These are phyloP conservation scores for Apodemia zela DNA, from an alignment of 2,888 invertebrate species.

Conservation along the genomic window DNA sequence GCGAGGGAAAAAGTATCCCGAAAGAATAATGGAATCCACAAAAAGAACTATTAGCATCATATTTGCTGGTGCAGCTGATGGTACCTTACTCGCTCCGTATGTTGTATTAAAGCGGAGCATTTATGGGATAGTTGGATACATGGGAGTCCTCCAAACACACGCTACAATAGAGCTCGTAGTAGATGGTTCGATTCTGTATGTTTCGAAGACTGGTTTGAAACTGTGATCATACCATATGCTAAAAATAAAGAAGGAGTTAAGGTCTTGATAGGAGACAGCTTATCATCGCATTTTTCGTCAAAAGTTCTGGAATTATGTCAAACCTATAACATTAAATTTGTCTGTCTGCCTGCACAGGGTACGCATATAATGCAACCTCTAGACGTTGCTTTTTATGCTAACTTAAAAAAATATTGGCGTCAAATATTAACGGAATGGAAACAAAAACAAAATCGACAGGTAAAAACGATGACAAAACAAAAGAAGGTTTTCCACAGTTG, in stretches of 20 bases:
- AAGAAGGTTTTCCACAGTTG: too few relatives aligned
- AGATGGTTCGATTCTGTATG: conserved; percentile 33
- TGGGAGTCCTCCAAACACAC: conserved; percentile 27
- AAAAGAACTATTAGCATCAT: conserved; percentile 27
- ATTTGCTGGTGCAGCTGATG: too few relatives aligned
- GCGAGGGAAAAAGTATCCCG: too few relatives aligned
- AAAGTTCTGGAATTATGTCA: conserved; percentile 28
- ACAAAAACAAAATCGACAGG: too few relatives aligned
- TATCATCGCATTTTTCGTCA: conserved; percentile 32
- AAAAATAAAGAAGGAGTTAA: conserved; percentile 25
- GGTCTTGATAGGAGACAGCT: conserved; percentile 31
- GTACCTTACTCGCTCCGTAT: too few relatives aligned
- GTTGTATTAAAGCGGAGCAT: too few relatives aligned
- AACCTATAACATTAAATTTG: conserved; percentile 27
- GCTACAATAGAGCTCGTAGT: conserved; percentile 32
- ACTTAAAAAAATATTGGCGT: conserved; percentile 31
- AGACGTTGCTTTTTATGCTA: conserved; percentile 33
- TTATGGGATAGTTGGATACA: conserved; percentile 20
- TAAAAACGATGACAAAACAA: too few relatives aligned
- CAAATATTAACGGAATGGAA: conserved; percentile 20
- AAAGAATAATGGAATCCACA: background rate
- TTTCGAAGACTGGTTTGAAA: conserved; percentile 30
- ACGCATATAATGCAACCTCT: conserved; percentile 33
- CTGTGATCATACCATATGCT: conserved; percentile 26
- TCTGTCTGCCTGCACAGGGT: conserved; percentile 31